A percentile compares a stretch with the other conserved stretches of the same genome.
Conservation (phyloP, 2,888 invertebrate genomes). For the Stratiomys singularior region DNA sequence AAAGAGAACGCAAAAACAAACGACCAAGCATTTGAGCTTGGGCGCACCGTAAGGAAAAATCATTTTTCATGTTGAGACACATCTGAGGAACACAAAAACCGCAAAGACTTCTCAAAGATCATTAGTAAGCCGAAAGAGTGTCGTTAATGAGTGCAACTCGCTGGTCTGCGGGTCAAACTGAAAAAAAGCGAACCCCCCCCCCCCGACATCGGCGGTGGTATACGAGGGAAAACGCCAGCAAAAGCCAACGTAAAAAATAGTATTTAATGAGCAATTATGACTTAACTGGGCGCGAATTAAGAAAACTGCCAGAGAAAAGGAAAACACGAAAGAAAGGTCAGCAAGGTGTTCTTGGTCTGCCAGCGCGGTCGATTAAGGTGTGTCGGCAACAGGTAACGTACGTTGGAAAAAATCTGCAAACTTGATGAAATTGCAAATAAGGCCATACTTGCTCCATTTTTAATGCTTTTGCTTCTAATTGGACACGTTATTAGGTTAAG, state of each 20-base stretch:
- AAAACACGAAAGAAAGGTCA: constrained; percentile 11
- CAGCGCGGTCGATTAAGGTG: neutral
- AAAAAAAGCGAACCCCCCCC: too few relatives aligned
- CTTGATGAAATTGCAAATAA: neutral
- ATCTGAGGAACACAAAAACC: neutral
- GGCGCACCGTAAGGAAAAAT: neutral
- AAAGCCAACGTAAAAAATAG: neutral
- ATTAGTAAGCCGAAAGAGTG: neutral
- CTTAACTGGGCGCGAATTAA: constrained; percentile 17
- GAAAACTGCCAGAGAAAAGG: constrained; percentile 23
- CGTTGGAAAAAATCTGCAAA: neutral
- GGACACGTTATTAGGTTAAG: constrained; percentile 9
- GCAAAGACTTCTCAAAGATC: constrained; percentile 5
- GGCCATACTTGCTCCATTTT: constrained; percentile 4
- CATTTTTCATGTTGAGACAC: neutral
- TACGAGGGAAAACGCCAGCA: neutral
- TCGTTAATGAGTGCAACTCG: constrained; percentile 22
- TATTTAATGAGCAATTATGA: constrained; percentile 32
- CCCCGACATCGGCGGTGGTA: neutral
- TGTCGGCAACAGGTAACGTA: neutral
- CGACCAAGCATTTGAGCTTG: neutral
- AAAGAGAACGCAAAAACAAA: neutral
- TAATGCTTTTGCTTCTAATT: neutral
- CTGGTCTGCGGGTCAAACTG: constrained; percentile 9
- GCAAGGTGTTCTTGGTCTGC: neutral